Percentiles rank a stretch among this genome's conserved stretches.
Evolutionary conservation across 1,140 invertebrate species (phyloP).

Genomic region (Liolophura sinensis): DNA sequence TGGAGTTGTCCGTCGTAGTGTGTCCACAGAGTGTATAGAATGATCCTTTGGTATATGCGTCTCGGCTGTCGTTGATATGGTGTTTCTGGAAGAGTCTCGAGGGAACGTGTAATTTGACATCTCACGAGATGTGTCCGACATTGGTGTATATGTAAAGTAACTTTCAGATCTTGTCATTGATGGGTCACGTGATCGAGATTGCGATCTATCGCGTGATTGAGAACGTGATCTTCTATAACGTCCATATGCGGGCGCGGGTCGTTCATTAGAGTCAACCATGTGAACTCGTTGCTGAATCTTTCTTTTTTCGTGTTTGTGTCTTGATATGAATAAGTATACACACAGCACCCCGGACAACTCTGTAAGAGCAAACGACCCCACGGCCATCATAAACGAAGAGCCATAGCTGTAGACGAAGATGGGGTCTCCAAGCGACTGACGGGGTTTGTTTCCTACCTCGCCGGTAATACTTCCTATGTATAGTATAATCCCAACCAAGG

Average conservation of each 20-base stretch:
- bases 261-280: slow-evolving; percentile 29
- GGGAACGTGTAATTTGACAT: slow-evolving; percentile 54
- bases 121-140: slow-evolving; percentile 54
- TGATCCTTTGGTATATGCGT: slow-evolving; percentile 37
- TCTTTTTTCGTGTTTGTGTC: slow-evolving; percentile 51
- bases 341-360: slow-evolving; percentile 57
- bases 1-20: slow-evolving; percentile 41
- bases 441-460: slow-evolving; percentile 56
- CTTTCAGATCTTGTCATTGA: slow-evolving; percentile 52
- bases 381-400: slow-evolving; percentile 56
- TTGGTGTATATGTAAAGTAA: slow-evolving; percentile 56
- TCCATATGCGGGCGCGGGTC: slow-evolving; percentile 19
- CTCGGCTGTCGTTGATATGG: slow-evolving; percentile 53
- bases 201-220: slow-evolving; percentile 41
- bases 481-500: slow-evolving; percentile 53
- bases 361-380: slow-evolving; percentile 52
- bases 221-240: slow-evolving; percentile 31
- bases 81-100: slow-evolving; percentile 49
- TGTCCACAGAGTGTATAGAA: slow-evolving; percentile 28
- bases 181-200: slow-evolving; percentile 47
- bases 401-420: slow-evolving; percentile 53
- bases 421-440: slow-evolving; percentile 40
- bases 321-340: slow-evolving; percentile 57
- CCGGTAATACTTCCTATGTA: slow-evolving; percentile 58
- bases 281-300: slow-evolving; percentile 49